These are phyloP conservation scores for Marasmarcha lunaedactyla DNA, from an alignment of 2,888 invertebrate species.

Conservation along the genomic window DNA sequence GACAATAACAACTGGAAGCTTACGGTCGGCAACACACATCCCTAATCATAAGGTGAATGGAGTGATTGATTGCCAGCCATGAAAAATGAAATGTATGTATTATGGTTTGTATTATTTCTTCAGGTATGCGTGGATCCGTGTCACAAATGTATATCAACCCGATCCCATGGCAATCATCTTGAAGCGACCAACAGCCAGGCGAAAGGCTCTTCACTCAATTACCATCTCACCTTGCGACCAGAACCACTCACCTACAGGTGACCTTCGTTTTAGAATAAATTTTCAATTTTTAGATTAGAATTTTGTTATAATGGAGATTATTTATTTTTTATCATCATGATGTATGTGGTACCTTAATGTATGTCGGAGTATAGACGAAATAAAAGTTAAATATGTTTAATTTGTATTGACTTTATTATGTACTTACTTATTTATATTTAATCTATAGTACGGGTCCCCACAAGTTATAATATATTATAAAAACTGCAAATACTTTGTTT, in stretches of 20 bases:
- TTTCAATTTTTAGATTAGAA: constrained; percentile 33
- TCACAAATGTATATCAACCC: constrained; percentile 76
- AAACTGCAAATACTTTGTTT: constrained; percentile 17
- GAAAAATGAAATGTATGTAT: too few species aligned
- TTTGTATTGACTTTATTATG: background rate
- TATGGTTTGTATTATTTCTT: constrained; percentile 14
- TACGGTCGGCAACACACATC: too few species aligned
- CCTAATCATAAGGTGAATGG: too few species aligned
- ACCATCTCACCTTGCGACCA: background rate
- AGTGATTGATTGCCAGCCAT: too few species aligned
- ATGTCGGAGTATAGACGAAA: constrained; percentile 17
- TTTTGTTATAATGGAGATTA: constrained; percentile 23
- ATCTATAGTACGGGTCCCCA: constrained; percentile 33
- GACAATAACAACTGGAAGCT: too few species aligned
- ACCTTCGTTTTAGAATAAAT: constrained; percentile 22
- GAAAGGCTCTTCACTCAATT: background rate
- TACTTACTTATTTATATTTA: background rate
- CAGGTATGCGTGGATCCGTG: constrained; percentile 75
- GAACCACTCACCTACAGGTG: too few species aligned
- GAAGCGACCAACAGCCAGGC: background rate
- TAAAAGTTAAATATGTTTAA: constrained; percentile 15
- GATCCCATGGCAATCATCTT: constrained; percentile 71
- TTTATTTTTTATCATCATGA: constrained; percentile 20
- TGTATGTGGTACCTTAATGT: constrained; percentile 1
- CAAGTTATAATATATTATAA: constrained; percentile 25